Conservation (phyloP, 2,888 invertebrate genomes). For the Eupithecia tripunctaria region DNA sequence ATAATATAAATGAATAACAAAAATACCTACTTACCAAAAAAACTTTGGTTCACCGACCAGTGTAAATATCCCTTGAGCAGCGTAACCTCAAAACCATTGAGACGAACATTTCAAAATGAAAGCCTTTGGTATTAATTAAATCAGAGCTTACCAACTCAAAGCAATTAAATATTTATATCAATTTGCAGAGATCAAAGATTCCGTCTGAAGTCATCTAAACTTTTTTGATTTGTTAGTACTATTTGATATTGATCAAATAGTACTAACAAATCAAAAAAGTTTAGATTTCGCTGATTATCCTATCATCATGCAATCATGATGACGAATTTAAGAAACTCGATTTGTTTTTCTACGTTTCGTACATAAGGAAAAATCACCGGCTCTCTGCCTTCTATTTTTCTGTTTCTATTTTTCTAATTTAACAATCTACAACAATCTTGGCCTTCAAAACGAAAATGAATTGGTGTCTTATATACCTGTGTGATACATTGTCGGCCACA, state of each 20-base stretch:
- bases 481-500: too few species aligned
- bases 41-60: neutral
- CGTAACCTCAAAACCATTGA: slow-evolving; percentile 9
- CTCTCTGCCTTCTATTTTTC: neutral
- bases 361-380: neutral
- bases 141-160: slow-evolving; percentile 1
- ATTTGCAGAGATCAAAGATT: slow-evolving; percentile 1
- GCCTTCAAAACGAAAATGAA: neutral
- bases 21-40: neutral
- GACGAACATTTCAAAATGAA: neutral
- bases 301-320: too few species aligned
- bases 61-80: neutral
- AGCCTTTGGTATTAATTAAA: neutral
- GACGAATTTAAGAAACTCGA: neutral
- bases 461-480: neutral
- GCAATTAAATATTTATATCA: slow-evolving; percentile 8
- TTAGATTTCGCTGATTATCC: too few species aligned
- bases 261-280: too few species aligned
- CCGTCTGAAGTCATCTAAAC: neutral
- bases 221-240: neutral
- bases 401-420: too few species aligned
- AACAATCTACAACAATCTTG: neutral
- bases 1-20: too few species aligned
- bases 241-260: too few species aligned
- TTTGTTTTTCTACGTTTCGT: neutral